A percentile compares a stretch with the other conserved stretches of the same genome.
These are phyloP conservation scores for Ciconia boyciana DNA, from an alignment of 2,113 vertebrate species.

Conservation along the genomic window DNA sequence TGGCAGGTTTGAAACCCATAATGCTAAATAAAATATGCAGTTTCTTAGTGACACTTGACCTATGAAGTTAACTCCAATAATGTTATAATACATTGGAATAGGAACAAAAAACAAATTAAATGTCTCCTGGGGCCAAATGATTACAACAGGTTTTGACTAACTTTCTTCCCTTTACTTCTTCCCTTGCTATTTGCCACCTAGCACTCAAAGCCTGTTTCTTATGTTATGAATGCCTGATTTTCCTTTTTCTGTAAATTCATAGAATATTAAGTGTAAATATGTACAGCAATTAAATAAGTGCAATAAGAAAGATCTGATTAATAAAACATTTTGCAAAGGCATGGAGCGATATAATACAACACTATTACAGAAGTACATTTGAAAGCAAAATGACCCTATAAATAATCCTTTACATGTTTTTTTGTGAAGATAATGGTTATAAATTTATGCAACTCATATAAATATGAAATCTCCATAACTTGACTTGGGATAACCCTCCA, in stretches of 20 bases:
- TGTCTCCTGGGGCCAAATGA: slow-evolving; percentile 34
- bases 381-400: not conserved
- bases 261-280: not conserved
- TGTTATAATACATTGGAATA: slow-evolving; percentile 59
- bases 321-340: not conserved
- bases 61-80: slow-evolving; percentile 71
- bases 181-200: slow-evolving; percentile 20
- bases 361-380: not conserved
- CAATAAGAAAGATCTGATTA: not conserved
- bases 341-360: not conserved
- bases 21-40: slow-evolving; percentile 60
- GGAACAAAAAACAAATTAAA: slow-evolving; percentile 63
- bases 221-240: not conserved
- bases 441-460: not conserved
- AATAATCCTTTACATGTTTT: not conserved
- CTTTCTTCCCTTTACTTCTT: slow-evolving; percentile 49
- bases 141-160: slow-evolving; percentile 61
- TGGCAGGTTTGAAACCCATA: slow-evolving; percentile 42
- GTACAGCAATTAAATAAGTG: not conserved
- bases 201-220: not conserved
- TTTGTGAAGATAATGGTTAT: not conserved
- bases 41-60: slow-evolving; percentile 65
- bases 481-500: not conserved
- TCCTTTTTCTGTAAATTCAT: slow-evolving; percentile 6
- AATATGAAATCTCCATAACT: not conserved